Conservation (phyloP, 2,113 vertebrate species). For the Paradoxurus hermaphroditus region DNA sequence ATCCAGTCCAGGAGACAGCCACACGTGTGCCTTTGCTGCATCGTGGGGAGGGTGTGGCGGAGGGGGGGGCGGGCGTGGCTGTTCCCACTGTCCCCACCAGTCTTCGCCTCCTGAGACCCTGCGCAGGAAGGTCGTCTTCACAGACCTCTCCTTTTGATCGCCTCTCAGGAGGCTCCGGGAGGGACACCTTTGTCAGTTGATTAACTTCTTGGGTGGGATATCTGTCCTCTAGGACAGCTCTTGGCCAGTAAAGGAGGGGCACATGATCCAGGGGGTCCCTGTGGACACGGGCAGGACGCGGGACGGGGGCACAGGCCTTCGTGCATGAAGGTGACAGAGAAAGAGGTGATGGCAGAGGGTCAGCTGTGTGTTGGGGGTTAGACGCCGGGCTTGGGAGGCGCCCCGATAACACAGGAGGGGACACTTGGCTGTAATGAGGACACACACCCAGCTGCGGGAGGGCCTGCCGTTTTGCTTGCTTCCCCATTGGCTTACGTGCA, state of each 20-base stretch:
- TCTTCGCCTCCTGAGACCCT: neutral
- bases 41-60: too few species aligned
- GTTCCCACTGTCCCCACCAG: fast-evolving
- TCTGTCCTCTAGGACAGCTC: neutral
- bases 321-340: too few species aligned
- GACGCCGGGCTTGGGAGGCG: too few species aligned
- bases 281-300: fast-evolving
- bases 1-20: neutral
- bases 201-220: neutral
- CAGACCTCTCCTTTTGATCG: too few species aligned
- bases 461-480: neutral
- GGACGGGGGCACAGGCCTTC: neutral
- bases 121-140: neutral
- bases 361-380: neutral
- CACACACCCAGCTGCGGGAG: too few species aligned
- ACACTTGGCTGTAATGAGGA: neutral
- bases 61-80: neutral
- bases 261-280: neutral
- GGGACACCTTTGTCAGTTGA: too few species aligned
- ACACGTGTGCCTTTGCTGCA: fast-evolving
- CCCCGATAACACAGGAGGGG: neutral
- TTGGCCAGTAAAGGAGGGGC: neutral
- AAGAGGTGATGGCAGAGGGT: neutral
- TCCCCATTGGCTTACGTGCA: neutral
- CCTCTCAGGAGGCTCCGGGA: neutral